These are phyloP conservation scores for Drosophila testacea DNA, from an alignment of 2,888 invertebrate species.

Conservation along the genomic window DNA sequence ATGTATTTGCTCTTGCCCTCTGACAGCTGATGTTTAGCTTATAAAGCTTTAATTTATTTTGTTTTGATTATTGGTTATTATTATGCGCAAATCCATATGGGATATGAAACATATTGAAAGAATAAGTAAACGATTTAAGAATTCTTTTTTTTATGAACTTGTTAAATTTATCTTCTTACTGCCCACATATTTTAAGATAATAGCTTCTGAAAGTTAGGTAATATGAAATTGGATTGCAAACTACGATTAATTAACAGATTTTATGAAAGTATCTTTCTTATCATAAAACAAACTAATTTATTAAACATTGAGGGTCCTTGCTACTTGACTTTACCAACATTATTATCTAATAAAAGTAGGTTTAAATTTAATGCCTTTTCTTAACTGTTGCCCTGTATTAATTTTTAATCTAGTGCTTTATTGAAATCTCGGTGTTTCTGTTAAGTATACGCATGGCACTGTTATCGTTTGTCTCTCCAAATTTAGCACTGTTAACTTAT, in stretches of 20 bases:
- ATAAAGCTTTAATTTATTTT: slow-evolving; percentile 77
- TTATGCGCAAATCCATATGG: slow-evolving; percentile 48
- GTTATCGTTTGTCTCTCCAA: slow-evolving; percentile 4
- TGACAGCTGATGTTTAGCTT: slow-evolving; percentile 69
- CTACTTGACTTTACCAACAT: background rate
- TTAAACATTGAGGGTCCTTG: background rate
- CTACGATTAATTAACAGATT: too few species aligned
- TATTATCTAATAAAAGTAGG: background rate
- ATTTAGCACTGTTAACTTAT: slow-evolving; percentile 34
- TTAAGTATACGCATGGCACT: slow-evolving; percentile 8
- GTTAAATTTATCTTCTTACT: slow-evolving; percentile 1
- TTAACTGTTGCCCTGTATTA: slow-evolving; percentile 22
- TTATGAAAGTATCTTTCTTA: background rate
- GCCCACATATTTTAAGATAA: background rate
- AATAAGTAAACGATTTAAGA: background rate
- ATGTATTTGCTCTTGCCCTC: slow-evolving; percentile 53
- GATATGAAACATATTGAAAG: slow-evolving; percentile 21
- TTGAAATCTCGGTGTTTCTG: slow-evolving; percentile 21
- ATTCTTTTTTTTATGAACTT: slow-evolving; percentile 41
- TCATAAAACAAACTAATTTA: background rate
- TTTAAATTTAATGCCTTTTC: background rate
- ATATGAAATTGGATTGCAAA: too few species aligned
- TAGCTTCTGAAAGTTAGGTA: background rate
- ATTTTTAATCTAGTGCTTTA: slow-evolving; percentile 29
- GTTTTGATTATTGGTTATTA: slow-evolving; percentile 72